A percentile compares a stretch with the other conserved stretches of the same genome.
These are phyloP conservation scores for Anaspis maculata DNA, from an alignment of 2,888 invertebrate species.

Conservation along the genomic window DNA sequence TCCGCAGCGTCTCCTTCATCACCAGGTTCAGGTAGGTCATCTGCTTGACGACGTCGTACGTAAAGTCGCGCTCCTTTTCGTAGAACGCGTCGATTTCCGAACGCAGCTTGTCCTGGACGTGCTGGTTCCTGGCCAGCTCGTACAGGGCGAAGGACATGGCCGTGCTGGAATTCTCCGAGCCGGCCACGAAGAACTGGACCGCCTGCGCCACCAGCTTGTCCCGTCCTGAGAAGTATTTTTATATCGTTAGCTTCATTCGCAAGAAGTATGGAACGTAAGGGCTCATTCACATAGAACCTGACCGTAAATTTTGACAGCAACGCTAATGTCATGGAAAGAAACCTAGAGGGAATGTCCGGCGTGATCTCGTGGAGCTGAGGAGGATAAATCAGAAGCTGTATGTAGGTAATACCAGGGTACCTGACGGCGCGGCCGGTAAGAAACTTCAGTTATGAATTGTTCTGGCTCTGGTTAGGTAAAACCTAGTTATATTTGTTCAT, in stretches of 20 bases:
- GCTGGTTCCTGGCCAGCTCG: slow-evolving; percentile 36
- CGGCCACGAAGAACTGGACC: slow-evolving; percentile 42
- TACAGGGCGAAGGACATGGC: slow-evolving; percentile 37
- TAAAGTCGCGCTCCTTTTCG: slow-evolving; percentile 31
- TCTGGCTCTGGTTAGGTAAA: no score
- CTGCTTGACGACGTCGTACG: slow-evolving; percentile 40
- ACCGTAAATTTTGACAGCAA: no score
- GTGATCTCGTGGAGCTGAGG: no score
- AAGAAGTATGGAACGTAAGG: not conserved
- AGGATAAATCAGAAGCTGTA: no score
- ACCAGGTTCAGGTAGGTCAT: slow-evolving; percentile 45
- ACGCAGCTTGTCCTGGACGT: slow-evolving; percentile 40
- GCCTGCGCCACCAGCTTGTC: slow-evolving; percentile 34
- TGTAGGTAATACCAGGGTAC: no score
- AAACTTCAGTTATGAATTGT: no score
- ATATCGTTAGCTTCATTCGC: not conserved
- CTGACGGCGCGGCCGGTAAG: no score
- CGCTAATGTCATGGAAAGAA: no score
- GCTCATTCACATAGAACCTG: no score
- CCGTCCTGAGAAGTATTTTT: slow-evolving; percentile 5
- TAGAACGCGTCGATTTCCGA: slow-evolving; percentile 32
- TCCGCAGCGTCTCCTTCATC: slow-evolving; percentile 35
- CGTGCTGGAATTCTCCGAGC: slow-evolving; percentile 43
- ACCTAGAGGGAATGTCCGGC: no score
- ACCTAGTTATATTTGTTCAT: no score